A percentile compares a stretch with the other conserved stretches of the same genome.
phyloP scores from a whole-genome alignment of 2,797 vertebrate genomes.

The Danio kyathit region DNA sequence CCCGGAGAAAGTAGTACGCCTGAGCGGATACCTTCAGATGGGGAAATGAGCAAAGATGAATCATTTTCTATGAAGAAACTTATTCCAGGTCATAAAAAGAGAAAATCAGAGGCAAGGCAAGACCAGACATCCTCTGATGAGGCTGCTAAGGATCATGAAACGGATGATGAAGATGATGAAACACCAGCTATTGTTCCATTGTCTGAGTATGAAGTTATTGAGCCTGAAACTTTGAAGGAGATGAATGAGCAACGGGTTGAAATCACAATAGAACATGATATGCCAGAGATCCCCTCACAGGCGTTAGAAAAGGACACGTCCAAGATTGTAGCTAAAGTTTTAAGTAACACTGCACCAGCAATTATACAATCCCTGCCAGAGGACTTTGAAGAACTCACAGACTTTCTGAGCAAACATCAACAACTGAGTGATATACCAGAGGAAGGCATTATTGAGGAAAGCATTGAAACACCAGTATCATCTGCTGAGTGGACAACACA shows the following conservation, averaged over 20 bases:
- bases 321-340: conserved; percentile 52
- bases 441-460: conserved; percentile 77
- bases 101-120: conserved; percentile 80
- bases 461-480: conserved; percentile 63
- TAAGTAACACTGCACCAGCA: conserved; percentile 64
- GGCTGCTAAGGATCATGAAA: conserved; percentile 71
- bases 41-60: conserved; percentile 85
- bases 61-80: conserved; percentile 90
- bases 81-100: conserved; percentile 87
- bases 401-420: conserved; percentile 73
- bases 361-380: conserved; percentile 60
- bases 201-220: conserved; percentile 87
- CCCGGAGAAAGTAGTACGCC: conserved; percentile 77
- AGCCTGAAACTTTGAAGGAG: conserved; percentile 77
- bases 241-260: conserved; percentile 59
- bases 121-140: conserved; percentile 80
- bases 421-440: conserved; percentile 78
- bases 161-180: conserved; percentile 87
- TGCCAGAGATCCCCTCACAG: conserved; percentile 35
- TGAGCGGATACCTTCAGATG: conserved; percentile 81
- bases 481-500: conserved; percentile 70
- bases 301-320: conserved; percentile 36
- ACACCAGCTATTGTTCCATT: conserved; percentile 91
- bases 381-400: conserved; percentile 75
- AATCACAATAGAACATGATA: conserved; percentile 55